phyloP scores from a whole-genome alignment of 2,888 invertebrate species.

The Laspeyria flexula region DNA sequence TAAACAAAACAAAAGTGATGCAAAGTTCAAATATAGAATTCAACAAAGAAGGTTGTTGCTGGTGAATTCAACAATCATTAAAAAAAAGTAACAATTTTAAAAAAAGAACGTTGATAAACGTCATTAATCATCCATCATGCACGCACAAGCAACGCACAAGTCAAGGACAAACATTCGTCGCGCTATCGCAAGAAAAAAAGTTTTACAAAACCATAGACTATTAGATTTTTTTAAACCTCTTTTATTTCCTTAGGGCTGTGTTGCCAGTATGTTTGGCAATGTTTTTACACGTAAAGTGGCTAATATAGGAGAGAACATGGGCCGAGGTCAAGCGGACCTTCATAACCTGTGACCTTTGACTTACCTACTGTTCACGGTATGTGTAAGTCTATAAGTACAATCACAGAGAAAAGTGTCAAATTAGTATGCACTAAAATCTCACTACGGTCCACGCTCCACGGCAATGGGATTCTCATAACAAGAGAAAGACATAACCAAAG shows the following conservation, averaged over 20 bases:
- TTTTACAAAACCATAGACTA: slow-evolving; percentile 10
- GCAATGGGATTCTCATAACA: too few relatives aligned
- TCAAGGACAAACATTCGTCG: slow-evolving; percentile 17
- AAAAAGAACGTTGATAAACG: not conserved
- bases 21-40: not conserved
- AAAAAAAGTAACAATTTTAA: not conserved
- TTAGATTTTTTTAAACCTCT: not conserved
- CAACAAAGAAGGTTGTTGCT: too few relatives aligned
- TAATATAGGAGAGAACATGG: slow-evolving; percentile 22
- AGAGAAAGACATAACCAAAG: too few relatives aligned
- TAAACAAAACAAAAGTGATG: not conserved
- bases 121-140: not conserved
- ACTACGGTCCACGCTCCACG: too few relatives aligned
- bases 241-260: slow-evolving; percentile 16
- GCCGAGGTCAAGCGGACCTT: slow-evolving; percentile 34
- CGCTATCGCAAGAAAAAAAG: slow-evolving; percentile 9
- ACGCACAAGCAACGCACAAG: slow-evolving; percentile 2
- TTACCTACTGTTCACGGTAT: slow-evolving; percentile 16
- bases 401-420: slow-evolving; percentile 9
- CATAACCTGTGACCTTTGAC: slow-evolving; percentile 30
- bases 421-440: too few relatives aligned
- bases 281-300: slow-evolving; percentile 22
- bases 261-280: slow-evolving; percentile 28
- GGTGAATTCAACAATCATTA: not conserved
- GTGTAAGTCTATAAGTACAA: slow-evolving; percentile 15